Evolutionary conservation across 2,113 vertebrate species (phyloP).

Genomic region (Thalassarche chlororhynchos): DNA sequence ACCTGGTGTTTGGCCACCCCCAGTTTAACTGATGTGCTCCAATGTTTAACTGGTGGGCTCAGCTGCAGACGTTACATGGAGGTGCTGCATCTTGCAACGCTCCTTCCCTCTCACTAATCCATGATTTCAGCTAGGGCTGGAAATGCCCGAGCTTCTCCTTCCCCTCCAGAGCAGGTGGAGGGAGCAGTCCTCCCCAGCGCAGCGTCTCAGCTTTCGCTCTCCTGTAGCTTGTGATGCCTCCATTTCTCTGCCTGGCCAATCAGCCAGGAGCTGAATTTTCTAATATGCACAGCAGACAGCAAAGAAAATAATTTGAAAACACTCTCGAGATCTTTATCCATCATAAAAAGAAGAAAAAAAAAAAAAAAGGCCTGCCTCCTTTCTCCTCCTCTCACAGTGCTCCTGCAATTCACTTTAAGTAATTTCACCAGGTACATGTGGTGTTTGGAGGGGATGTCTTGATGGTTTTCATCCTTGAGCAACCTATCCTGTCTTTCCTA

Average conservation of each 20-base stretch:
- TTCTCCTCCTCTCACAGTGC: neutral
- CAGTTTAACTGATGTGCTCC: neutral
- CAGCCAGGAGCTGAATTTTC: neutral
- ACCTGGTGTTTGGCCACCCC: neutral
- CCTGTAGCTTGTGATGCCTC: neutral
- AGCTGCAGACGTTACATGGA: neutral
- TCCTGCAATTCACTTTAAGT: neutral
- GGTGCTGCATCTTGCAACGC: neutral
- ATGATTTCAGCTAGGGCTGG: neutral
- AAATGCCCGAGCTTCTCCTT: neutral
- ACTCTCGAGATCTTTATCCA: neutral
- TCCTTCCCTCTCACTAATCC: neutral
- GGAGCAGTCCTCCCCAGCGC: fast-evolving
- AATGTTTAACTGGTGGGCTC: neutral
- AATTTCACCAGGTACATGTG: neutral
- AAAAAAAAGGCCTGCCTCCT: neutral
- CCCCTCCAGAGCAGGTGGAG: fast-evolving
- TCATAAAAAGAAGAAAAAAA: neutral
- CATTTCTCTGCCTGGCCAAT: neutral
- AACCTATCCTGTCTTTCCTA: neutral
- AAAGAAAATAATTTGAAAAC: neutral
- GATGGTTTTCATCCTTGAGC: neutral
- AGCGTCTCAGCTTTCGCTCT: neutral
- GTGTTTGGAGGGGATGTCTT: neutral
- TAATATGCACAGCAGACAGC: neutral